These are phyloP conservation scores for Euura saliciscinereae DNA, from an alignment of 1,140 invertebrate species.

Conservation along the genomic window DNA sequence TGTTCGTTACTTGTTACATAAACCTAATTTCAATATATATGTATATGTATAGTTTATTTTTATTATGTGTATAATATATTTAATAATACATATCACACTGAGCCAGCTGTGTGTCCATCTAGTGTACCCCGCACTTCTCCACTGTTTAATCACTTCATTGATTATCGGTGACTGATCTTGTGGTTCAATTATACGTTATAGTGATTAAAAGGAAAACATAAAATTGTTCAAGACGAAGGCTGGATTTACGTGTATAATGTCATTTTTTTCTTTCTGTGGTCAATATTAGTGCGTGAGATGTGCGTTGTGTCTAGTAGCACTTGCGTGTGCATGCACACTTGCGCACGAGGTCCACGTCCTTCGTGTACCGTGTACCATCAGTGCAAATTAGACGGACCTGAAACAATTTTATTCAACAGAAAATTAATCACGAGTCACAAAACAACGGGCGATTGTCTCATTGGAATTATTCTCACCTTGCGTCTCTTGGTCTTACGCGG, in stretches of 20 bases:
- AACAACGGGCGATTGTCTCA: not conserved
- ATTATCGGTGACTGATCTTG: not conserved
- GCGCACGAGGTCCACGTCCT: slow-evolving; percentile 94
- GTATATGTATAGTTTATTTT: slow-evolving; percentile 32
- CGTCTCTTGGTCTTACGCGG: slow-evolving; percentile 89
- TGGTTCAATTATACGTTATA: no score
- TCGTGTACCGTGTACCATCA: slow-evolving; percentile 91
- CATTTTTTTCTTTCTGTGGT: slow-evolving; percentile 11
- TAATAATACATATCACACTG: slow-evolving; percentile 52
- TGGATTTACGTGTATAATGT: not conserved
- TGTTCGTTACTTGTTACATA: not conserved
- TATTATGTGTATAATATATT: slow-evolving; percentile 36
- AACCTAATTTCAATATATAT: not conserved
- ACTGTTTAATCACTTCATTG: slow-evolving; percentile 21
- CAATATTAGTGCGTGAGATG: slow-evolving; percentile 13
- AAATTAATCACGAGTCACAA: slow-evolving; percentile 16
- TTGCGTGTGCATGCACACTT: slow-evolving; percentile 90
- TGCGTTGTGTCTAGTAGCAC: slow-evolving; percentile 68
- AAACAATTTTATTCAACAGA: slow-evolving; percentile 13
- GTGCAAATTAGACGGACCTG: slow-evolving; percentile 88
- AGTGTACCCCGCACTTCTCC: slow-evolving; percentile 36
- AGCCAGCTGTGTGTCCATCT: slow-evolving; percentile 47
- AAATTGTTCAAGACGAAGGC: slow-evolving; percentile 11
- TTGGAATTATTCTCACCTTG: slow-evolving; percentile 68
- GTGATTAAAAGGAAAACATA: not conserved